Conservation (phyloP, 2,113 vertebrate species). For the Cyrtonyx montezumae region DNA sequence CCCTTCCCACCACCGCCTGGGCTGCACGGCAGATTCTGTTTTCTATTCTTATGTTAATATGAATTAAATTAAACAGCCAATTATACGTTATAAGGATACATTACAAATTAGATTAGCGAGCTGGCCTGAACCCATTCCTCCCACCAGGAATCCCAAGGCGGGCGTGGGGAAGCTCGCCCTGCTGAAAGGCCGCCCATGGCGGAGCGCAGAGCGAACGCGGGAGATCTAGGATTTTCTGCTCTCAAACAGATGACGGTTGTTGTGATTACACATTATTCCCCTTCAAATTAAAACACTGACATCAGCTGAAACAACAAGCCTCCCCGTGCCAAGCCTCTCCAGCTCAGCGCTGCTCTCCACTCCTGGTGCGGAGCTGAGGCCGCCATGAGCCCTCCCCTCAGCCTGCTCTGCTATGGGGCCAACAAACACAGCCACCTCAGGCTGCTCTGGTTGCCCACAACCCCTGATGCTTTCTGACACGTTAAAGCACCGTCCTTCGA, state of each 20-base stretch:
- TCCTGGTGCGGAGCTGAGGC: background rate
- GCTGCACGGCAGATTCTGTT: background rate
- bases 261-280: slow-evolving; percentile 35
- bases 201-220: background rate
- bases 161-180: background rate
- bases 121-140: slow-evolving; percentile 35
- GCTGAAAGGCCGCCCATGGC: background rate
- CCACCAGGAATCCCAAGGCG: background rate
- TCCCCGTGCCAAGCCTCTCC: background rate
- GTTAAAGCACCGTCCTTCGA: background rate
- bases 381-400: background rate
- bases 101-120: slow-evolving; percentile 62
- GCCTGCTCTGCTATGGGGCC: background rate
- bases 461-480: background rate
- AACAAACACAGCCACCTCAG: background rate
- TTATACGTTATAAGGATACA: slow-evolving; percentile 27
- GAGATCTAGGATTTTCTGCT: slow-evolving; percentile 34
- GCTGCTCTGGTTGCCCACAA: background rate
- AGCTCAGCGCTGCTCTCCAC: background rate
- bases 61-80: slow-evolving; percentile 61
- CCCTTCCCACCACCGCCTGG: background rate
- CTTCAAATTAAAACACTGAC: slow-evolving; percentile 28
- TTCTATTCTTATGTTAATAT: slow-evolving; percentile 57
- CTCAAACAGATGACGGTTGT: slow-evolving; percentile 15
- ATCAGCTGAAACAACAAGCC: slow-evolving; percentile 26